Evolutionary conservation across 2,888 invertebrate genomes (phyloP), one percentile per base, ranked within the genome.

Genomic region (Himalopsyche kuldschensis): DNA sequence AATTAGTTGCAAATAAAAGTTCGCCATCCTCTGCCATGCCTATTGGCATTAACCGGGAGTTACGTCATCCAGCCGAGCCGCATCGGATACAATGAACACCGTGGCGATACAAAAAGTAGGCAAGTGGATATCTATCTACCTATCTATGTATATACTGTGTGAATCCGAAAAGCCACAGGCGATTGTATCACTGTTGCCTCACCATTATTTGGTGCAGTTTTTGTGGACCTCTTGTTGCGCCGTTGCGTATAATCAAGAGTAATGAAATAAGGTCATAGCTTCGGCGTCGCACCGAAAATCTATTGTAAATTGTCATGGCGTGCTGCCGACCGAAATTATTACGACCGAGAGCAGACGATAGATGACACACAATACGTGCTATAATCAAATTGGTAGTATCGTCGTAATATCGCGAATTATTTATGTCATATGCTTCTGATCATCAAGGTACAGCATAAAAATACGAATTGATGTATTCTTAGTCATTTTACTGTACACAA

Each of bases 161-260:
- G 69, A 69, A 69, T 69, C 69, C 69, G 11, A 69, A 69, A 69
- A 69, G 69, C 69, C 63, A 63, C 63, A 10, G 24, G 63, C 63
- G 2, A 69, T 69, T 27, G 69, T 27, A 11, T 69, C 30, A 69
- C 27, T 69, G 11, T 15, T 27, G 10, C 69, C 24, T 20, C 20
- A 6, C 55, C 24, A 69, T 69, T 69, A 69, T 69, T 69, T 69
- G 69, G 69, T 69, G 69, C 69, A 69, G 69, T 69, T 69, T 69
- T 69, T 69, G 69, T 69, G 69, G 69, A 69, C 69, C 69, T 69
- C 69, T 69, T 69, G 69, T 69, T 69, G 69, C 69, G 69, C 69
- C 69, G 27, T 69, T 69, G 30, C 69, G 69, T 30, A 69, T 69
- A 30, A 69, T 69, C 69, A 69, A 69, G 69, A 69, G 69, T 69